Conservation (phyloP, 2,888 invertebrate genomes). For the Eilema depressum region DNA sequence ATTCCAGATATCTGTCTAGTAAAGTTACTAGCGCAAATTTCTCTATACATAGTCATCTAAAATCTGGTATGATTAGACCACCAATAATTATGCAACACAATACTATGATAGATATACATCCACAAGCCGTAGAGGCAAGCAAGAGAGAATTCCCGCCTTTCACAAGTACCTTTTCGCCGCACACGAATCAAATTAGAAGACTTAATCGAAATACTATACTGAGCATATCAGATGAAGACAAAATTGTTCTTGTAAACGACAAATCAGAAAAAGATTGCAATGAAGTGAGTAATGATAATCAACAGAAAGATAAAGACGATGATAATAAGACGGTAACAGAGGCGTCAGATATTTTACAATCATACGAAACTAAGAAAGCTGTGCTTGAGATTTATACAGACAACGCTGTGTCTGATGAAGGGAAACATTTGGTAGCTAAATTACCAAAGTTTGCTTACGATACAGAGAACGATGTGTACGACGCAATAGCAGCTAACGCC, state of each 20-base stretch:
- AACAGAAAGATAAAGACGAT: slow-evolving; percentile 20
- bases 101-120: neutral
- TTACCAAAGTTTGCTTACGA: slow-evolving; percentile 72
- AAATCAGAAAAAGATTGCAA: slow-evolving; percentile 7
- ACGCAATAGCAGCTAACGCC: slow-evolving; percentile 45
- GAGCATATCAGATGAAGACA: slow-evolving; percentile 57
- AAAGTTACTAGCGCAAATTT: slow-evolving; percentile 50
- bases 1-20: slow-evolving; percentile 48
- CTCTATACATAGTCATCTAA: slow-evolving; percentile 38
- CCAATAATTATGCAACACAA: slow-evolving; percentile 2
- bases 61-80: neutral
- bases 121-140: neutral
- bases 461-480: slow-evolving; percentile 60
- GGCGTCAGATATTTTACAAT: slow-evolving; percentile 68
- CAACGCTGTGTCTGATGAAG: slow-evolving; percentile 54
- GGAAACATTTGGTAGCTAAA: slow-evolving; percentile 66
- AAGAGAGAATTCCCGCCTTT: neutral
- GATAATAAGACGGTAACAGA: slow-evolving; percentile 19
- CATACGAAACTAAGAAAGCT: slow-evolving; percentile 75
- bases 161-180: neutral
- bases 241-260: slow-evolving; percentile 49
- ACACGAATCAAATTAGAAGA: slow-evolving; percentile 36
- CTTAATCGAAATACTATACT: slow-evolving; percentile 44
- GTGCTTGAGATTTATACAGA: slow-evolving; percentile 77
- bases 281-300: neutral